Conservation (phyloP, 53 echinoderm and acorn worm species). For the Echinometra lucunter region DNA sequence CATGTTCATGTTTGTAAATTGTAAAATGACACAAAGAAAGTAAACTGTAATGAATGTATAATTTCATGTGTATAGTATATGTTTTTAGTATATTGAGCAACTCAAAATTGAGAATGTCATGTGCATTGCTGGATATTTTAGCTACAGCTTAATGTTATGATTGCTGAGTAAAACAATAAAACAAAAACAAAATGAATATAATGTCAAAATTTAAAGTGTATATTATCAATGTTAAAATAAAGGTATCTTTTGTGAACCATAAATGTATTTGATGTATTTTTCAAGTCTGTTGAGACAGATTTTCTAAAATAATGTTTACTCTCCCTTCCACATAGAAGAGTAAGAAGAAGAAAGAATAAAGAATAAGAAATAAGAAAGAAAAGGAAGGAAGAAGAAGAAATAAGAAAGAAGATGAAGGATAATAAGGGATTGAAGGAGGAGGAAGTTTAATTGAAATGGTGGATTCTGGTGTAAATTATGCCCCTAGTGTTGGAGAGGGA, state of each 20-base stretch:
- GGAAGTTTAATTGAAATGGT: neutral
- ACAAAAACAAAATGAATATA: slow-evolving; percentile 23
- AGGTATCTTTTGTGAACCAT: slow-evolving; percentile 64
- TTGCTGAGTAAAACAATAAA: slow-evolving; percentile 20
- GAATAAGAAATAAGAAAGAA: too few species aligned
- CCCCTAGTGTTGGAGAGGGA: too few species aligned
- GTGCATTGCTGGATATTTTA: slow-evolving; percentile 29
- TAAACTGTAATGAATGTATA: neutral
- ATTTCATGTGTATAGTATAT: slow-evolving; percentile 52
- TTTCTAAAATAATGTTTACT: too few species aligned
- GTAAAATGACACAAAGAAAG: slow-evolving; percentile 9
- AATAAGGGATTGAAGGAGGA: neutral
- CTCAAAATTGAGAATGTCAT: slow-evolving; percentile 31
- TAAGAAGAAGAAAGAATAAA: too few species aligned
- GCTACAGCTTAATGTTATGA: slow-evolving; percentile 24
- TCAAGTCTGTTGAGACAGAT: neutral
- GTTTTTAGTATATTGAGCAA: slow-evolving; percentile 60
- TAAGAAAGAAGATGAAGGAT: neutral
- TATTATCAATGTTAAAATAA: slow-evolving; percentile 66
- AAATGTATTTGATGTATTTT: neutral
- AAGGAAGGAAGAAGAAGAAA: too few species aligned
- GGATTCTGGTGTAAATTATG: neutral
- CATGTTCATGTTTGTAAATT: slow-evolving; percentile 32
- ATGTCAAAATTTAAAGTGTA: slow-evolving; percentile 20
- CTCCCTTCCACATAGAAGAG: too few species aligned